Conservation (phyloP, 2,888 invertebrate genomes). For the Trissolcus brochymenae region DNA sequence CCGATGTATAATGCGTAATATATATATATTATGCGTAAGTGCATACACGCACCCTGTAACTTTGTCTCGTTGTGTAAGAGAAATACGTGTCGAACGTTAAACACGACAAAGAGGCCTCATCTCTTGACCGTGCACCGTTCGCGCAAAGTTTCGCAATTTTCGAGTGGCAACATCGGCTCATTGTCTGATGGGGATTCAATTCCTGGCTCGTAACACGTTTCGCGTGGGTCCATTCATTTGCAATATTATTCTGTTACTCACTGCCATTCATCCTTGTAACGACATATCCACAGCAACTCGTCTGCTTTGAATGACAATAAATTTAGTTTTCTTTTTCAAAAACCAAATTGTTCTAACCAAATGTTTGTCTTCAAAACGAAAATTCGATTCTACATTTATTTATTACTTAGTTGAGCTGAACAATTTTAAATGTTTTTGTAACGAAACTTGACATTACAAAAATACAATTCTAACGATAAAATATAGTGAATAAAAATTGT, state of each 20-base stretch:
- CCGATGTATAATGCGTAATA: constrained; percentile 40
- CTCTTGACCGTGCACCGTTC: constrained; percentile 33
- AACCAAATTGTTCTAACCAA: no score
- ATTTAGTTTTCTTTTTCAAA: no score
- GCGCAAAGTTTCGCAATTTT: constrained; percentile 33
- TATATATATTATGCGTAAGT: constrained; percentile 40
- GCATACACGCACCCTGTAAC: constrained; percentile 18
- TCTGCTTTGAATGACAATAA: no score
- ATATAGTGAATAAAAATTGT: no score
- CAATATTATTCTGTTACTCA: constrained; percentile 11
- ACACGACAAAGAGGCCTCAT: constrained; percentile 43
- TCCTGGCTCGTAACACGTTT: constrained; percentile 15
- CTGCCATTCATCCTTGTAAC: no score
- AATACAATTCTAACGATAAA: no score
- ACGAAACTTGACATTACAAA: no score
- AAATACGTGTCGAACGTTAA: constrained; percentile 32
- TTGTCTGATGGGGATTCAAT: constrained; percentile 22
- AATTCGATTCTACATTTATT: no score
- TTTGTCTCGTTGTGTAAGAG: constrained; percentile 10
- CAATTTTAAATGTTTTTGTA: no score
- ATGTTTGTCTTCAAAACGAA: no score
- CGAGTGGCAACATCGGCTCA: constrained; percentile 17
- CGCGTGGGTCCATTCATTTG: constrained; percentile 32
- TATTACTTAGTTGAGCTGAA: no score
- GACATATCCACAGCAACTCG: no score